Conservation (phyloP, 2,113 vertebrate species). For the Nothobranchius kuhntae region DNA sequence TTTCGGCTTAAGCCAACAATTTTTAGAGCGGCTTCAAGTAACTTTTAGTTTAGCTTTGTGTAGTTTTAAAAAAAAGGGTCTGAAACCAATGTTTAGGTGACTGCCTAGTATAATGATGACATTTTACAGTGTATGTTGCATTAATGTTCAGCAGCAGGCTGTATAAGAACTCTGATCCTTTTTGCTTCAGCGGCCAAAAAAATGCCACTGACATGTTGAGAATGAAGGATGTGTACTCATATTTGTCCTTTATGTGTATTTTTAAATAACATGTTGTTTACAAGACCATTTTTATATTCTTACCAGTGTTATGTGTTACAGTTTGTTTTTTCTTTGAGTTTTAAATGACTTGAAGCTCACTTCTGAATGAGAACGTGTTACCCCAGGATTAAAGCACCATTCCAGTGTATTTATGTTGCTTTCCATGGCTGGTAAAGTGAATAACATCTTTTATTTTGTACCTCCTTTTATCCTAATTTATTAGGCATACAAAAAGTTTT, state of each 20-base stretch:
- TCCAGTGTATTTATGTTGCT: slow-evolving; percentile 50
- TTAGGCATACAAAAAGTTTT: slow-evolving; percentile 42
- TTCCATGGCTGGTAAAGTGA: slow-evolving; percentile 34
- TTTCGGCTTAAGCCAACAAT: slow-evolving; percentile 67
- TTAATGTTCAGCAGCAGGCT: slow-evolving; percentile 70
- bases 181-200: slow-evolving; percentile 60
- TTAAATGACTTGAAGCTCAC: slow-evolving; percentile 5
- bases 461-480: slow-evolving; percentile 44
- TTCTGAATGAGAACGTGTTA: slow-evolving; percentile 8
- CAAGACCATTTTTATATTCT: slow-evolving; percentile 44
- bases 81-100: slow-evolving; percentile 50
- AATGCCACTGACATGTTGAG: slow-evolving; percentile 64
- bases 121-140: slow-evolving; percentile 75
- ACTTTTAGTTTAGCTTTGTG: slow-evolving; percentile 63
- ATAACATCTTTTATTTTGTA: slow-evolving; percentile 20
- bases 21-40: slow-evolving; percentile 60
- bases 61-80: slow-evolving; percentile 31
- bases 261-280: slow-evolving; percentile 61
- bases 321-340: not conserved
- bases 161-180: slow-evolving; percentile 67
- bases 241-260: slow-evolving; percentile 63
- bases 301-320: slow-evolving; percentile 24
- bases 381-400: slow-evolving; percentile 24
- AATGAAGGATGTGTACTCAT: slow-evolving; percentile 62
- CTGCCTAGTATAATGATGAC: slow-evolving; percentile 65